Evolutionary conservation across 2,888 invertebrate genomes (phyloP).

Genomic region (Chrysomela aeneicollis): DNA sequence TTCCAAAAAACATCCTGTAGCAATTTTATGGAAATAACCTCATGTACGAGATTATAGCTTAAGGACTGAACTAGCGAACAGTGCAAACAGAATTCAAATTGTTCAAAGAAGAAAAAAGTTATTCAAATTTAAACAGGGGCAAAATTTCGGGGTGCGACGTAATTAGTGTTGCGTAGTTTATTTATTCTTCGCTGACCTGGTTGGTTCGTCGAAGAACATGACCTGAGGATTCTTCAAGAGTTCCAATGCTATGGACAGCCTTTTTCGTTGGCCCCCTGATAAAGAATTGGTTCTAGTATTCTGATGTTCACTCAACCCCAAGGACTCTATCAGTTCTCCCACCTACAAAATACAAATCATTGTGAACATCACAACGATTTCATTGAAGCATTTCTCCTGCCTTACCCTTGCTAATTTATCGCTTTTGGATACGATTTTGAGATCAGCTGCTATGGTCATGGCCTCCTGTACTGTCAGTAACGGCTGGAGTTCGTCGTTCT

Average conservation of each 20-base stretch:
- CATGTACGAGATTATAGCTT: too few species aligned
- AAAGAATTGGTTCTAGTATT: constrained; percentile 75
- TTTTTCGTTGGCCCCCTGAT: constrained; percentile 90
- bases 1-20: too few species aligned
- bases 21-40: too few species aligned
- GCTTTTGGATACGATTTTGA: constrained; percentile 79
- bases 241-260: constrained; percentile 89
- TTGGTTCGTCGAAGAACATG: constrained; percentile 94
- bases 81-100: too few species aligned
- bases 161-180: too few species aligned
- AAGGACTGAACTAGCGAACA: too few species aligned
- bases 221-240: constrained; percentile 90
- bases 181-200: constrained; percentile 61
- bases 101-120: too few species aligned
- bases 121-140: too few species aligned
- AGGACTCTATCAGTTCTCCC: constrained; percentile 78
- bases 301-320: constrained; percentile 73
- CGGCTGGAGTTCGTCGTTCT: constrained; percentile 83
- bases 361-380: not conserved
- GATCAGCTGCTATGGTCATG: constrained; percentile 84
- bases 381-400: not conserved
- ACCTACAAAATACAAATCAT: constrained; percentile 68
- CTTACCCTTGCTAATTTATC: constrained; percentile 75
- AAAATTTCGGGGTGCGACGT: too few species aligned
- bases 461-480: constrained; percentile 86